Evolutionary conservation across 2,797 vertebrate species (phyloP), one percentile per base, ranked within the genome.

Genomic region (Chromobotia macracanthus): DNA sequence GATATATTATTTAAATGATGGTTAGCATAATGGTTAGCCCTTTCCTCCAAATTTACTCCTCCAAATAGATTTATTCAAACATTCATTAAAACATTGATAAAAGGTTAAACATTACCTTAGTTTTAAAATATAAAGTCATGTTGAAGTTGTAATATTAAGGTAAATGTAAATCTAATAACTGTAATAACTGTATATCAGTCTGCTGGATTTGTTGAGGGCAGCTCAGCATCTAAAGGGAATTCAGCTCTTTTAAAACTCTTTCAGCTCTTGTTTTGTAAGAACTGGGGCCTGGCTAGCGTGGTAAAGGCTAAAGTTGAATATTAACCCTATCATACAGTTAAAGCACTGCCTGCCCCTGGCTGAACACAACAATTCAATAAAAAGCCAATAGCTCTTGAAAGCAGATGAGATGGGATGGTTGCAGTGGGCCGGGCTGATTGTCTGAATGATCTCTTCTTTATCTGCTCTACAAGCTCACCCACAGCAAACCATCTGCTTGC

Each of bases 381-480:
- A 90, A 89, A 86, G 84, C 87, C 89, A 88, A 91, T 90, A 90
- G 91, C 90, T 92, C 91, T 89, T 93, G 91, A 92, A 92, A 93
- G 87, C 90, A 92, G 92, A 93, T 91, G 92, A 93, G 91, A 90
- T 90, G 84, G 90, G 89, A 91, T 92, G 91, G 93, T 93, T 94
- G 92, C 89, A 84, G 79, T 60, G 9, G 63, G 31, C 89, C 86
- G 68, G 84, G 68, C 88, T 92, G 92, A 92, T 91, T 91, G 92
- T 93, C 91, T 93, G 90, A 92, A 92, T 91, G 92, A 92, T 93
- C 91, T 92, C 87, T 89, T 89, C 89, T 93, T 92, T 91, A 93
- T 94, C 92, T 91, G 73, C 80, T 87, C 86, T 85, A 82, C 84
- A 75, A 84, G 82, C 88, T 90, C 87, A 50, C 21, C 70, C 71